Evolutionary conservation across 1,140 invertebrate genomes (phyloP).

Genomic region (Potamilus streckersoni): DNA sequence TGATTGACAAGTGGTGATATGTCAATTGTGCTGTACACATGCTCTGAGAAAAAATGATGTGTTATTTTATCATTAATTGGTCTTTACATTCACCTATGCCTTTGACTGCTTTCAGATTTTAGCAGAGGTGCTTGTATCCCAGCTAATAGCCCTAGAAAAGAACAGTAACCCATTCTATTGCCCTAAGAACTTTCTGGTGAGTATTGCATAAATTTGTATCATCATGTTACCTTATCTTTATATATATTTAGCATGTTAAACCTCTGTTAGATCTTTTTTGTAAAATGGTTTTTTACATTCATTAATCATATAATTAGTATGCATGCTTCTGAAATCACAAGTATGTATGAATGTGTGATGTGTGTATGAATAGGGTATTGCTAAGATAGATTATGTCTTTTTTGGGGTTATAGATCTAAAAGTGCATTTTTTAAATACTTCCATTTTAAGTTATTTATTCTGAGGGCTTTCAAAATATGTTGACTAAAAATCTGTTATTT

Average conservation of each 20-base stretch:
- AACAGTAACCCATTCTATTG: conserved; percentile 59
- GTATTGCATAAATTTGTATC: neutral
- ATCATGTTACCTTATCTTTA: neutral
- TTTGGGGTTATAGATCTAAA: no score
- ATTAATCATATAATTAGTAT: neutral
- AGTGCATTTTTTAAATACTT: no score
- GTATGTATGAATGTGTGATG: neutral
- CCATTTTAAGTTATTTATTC: no score
- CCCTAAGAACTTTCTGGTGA: conserved; percentile 53
- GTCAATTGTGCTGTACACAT: no score
- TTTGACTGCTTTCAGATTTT: conserved; percentile 46
- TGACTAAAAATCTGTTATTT: no score
- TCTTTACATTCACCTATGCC: no score
- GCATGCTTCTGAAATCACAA: neutral
- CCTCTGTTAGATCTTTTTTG: neutral
- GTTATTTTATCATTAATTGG: no score
- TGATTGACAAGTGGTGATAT: no score
- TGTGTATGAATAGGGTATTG: no score
- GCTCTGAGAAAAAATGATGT: no score
- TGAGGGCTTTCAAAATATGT: no score
- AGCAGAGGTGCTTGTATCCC: conserved; percentile 57
- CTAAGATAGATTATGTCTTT: no score
- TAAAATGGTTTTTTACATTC: neutral
- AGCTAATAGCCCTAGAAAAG: conserved; percentile 56
- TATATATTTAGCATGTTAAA: neutral